phyloP scores from a whole-genome alignment of 1,140 invertebrate genomes.

The Drosophila nebulosa region DNA sequence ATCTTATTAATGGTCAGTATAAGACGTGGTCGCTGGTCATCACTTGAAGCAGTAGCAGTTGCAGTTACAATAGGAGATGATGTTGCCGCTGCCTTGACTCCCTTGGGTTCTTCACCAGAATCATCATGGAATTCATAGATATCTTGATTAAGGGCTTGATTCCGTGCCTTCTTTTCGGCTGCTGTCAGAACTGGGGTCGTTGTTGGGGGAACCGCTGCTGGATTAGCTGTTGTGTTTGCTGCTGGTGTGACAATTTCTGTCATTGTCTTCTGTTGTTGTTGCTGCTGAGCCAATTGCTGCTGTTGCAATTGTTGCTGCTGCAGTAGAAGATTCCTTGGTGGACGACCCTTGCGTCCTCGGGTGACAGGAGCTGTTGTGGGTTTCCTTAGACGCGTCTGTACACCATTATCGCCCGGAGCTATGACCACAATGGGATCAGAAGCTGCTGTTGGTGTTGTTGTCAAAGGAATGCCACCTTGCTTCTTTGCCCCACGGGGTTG shows the following conservation, averaged over 20 bases:
- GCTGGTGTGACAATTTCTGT: not conserved
- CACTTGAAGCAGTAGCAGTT: slow-evolving; percentile 1
- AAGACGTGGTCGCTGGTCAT: slow-evolving; percentile 86
- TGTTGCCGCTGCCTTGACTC: slow-evolving; percentile 43
- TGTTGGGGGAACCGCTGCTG: slow-evolving; percentile 69
- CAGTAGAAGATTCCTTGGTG: slow-evolving; percentile 61
- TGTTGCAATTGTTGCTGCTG: slow-evolving; percentile 64
- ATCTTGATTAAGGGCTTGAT: slow-evolving; percentile 82
- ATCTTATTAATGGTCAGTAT: slow-evolving; percentile 89
- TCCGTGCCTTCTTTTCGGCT: slow-evolving; percentile 68
- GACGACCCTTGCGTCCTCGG: slow-evolving; percentile 67
- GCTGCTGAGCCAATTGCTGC: slow-evolving; percentile 50
- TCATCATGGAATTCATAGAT: slow-evolving; percentile 93
- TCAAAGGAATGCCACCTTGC: slow-evolving; percentile 42
- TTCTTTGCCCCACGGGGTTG: slow-evolving; percentile 73
- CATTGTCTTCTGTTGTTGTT: slow-evolving; percentile 30
- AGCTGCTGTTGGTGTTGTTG: slow-evolving; percentile 10
- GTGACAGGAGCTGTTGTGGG: slow-evolving; percentile 52
- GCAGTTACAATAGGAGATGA: no score
- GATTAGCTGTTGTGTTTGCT: not conserved
- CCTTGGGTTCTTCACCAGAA: slow-evolving; percentile 85
- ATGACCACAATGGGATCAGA: slow-evolving; percentile 16
- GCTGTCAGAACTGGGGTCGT: slow-evolving; percentile 45
- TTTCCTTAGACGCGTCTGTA: slow-evolving; percentile 66
- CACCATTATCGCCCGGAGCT: slow-evolving; percentile 56